Conservation (phyloP, 2,797 vertebrate genomes). For the Gymnodraco acuticeps region DNA sequence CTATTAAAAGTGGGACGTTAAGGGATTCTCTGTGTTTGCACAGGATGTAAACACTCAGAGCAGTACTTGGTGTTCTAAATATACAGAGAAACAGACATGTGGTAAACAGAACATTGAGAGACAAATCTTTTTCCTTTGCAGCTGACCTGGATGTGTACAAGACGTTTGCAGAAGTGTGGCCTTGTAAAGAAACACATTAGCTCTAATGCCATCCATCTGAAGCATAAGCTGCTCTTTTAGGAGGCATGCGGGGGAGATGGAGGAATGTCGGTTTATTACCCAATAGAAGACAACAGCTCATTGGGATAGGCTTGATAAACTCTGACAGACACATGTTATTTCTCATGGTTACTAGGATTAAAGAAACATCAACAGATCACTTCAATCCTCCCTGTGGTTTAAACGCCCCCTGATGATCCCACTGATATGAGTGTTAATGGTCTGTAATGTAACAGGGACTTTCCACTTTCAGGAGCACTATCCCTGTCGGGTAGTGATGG, state of each 20-base stretch:
- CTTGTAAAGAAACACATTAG: conserved; percentile 31
- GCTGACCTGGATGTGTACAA: conserved; percentile 30
- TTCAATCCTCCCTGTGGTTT: conserved; percentile 57
- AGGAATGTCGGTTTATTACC: conserved; percentile 67
- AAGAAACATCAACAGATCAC: conserved; percentile 73
- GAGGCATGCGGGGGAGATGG: conserved; percentile 55
- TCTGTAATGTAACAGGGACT: conserved; percentile 57
- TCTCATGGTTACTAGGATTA: conserved; percentile 39
- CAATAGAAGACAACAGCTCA: conserved; percentile 62
- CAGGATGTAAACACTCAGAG: conserved; percentile 34
- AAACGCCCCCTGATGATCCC: conserved; percentile 46
- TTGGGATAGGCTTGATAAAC: conserved; percentile 55
- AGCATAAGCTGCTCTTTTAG: conserved; percentile 37
- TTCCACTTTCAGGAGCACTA: conserved; percentile 46
- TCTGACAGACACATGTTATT: conserved; percentile 34
- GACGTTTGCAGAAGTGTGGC: conserved; percentile 29
- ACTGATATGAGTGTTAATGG: conserved; percentile 53
- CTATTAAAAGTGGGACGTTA: neutral
- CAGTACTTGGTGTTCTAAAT: conserved; percentile 37
- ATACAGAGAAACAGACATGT: conserved; percentile 40
- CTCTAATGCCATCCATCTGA: conserved; percentile 22
- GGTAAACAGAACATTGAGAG: conserved; percentile 40
- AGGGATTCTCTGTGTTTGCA: conserved; percentile 1
- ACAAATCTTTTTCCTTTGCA: conserved; percentile 41
- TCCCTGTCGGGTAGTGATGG: neutral